Base-by-base conservation (phyloP, 2,113 vertebrate species). In the Mormyrus lacerda region DNA sequence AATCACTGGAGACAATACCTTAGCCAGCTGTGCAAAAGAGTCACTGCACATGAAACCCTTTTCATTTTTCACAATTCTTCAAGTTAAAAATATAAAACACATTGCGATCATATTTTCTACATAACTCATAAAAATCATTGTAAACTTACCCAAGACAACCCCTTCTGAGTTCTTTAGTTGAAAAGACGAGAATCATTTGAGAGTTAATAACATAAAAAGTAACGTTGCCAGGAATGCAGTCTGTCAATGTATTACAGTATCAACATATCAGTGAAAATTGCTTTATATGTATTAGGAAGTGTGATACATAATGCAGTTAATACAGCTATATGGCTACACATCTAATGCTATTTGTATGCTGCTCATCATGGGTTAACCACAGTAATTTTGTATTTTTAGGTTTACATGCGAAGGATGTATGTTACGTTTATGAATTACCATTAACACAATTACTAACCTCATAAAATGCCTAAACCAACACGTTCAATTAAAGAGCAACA, bases 1-100 rank as follows among this genome's bases (percentile, higher is more conserved):
- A 79, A 58, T 35, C 51, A 83, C 88, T 82, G 86, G 82, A 89
- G 84, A 86, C 65, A 89, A 89, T 61, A 89, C 21, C n/a, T 31
- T 50, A 27, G 10, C 47, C 44, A 42, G 73, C 73, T 39, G 73
- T 42, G 73, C 73, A 79, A 9, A 79, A 79, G n/a, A 31, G n/a
- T 69, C 61, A 69, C 61, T 69, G 11, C n/a, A 69, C 61, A 42
- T 42, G 31, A 79, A 42, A 79, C n/a, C 73, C 35, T 79, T 35
- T 79, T 42, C 15, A 19, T 42, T 39, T 79, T 79, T 39, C 35
- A 42, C 73, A 79, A 39, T 35, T 31, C 65, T 35, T 79, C 73
- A 42, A 79, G 73, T 39, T 79, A 79, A 79, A 42, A 79, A 19
- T 19, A 39, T 79, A 19, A 79, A 79, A 42, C 73, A 79, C 35